These are phyloP conservation scores for Chaitophorus viminalis DNA, from an alignment of 2,888 invertebrate genomes.

Conservation along the genomic window DNA sequence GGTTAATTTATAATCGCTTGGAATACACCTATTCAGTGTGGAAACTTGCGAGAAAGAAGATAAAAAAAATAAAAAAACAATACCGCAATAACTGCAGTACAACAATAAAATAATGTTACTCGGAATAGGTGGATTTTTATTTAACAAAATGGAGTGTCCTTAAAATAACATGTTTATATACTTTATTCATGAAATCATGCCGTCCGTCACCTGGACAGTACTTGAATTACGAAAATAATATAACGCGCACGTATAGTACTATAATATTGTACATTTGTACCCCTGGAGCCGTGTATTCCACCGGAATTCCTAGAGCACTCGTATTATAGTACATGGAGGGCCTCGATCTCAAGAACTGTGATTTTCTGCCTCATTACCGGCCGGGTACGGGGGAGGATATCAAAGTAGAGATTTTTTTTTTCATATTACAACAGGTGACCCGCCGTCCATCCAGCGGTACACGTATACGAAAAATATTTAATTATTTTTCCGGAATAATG, in stretches of 20 bases:
- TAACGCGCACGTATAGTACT: no score
- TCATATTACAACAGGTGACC: constrained; percentile 48
- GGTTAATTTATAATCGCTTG: not conserved
- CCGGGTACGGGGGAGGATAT: constrained; percentile 11
- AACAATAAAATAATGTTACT: not conserved
- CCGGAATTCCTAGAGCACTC: not conserved
- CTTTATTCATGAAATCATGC: not conserved
- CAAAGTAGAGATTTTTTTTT: constrained; percentile 32
- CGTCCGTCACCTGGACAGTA: not conserved
- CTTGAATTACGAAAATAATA: not conserved
- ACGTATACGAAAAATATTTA: constrained; percentile 57
- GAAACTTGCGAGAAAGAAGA: not conserved
- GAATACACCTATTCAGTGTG: not conserved
- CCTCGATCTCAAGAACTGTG: not conserved
- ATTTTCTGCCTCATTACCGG: constrained; percentile 55
- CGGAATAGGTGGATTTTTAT: not conserved
- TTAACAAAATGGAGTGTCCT: not conserved
- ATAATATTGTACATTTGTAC: no score
- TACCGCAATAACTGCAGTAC: no score
- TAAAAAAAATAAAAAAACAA: no score
- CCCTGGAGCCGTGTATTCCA: not conserved
- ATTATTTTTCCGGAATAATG: constrained; percentile 59
- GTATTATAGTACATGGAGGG: no score
- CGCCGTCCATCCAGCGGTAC: not conserved
- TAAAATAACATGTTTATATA: not conserved